A percentile compares a stretch with the other conserved stretches of the same genome.
Conservation (phyloP, 1,140 invertebrate genomes). For the Micrasema minimum region DNA sequence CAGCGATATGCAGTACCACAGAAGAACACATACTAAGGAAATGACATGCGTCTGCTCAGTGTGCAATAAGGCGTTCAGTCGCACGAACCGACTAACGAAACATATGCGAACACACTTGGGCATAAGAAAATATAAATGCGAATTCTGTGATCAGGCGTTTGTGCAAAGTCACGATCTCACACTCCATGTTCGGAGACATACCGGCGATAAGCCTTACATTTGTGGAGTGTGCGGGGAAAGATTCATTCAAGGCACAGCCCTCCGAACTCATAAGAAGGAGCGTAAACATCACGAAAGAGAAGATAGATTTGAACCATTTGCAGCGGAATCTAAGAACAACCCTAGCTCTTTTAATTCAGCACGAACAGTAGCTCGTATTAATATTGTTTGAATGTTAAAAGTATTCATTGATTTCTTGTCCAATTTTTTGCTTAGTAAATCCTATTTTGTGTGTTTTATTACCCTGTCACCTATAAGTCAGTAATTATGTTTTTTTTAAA, state of each 20-base stretch:
- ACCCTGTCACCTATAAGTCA: too few relatives aligned
- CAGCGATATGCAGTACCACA: conserved; percentile 63
- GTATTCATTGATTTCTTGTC: too few relatives aligned
- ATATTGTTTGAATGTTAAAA: too few relatives aligned
- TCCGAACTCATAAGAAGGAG: too few relatives aligned
- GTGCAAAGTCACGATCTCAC: conserved; percentile 70
- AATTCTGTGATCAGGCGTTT: conserved; percentile 70
- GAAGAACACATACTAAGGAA: conserved; percentile 66
- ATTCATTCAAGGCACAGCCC: conserved; percentile 61
- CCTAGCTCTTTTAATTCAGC: too few relatives aligned
- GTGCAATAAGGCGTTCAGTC: conserved; percentile 72
- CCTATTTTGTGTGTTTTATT: too few relatives aligned
- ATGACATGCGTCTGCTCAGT: conserved; percentile 66
- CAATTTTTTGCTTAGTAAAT: too few relatives aligned
- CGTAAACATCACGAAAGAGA: too few relatives aligned
- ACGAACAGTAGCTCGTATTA: too few relatives aligned
- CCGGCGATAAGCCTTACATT: conserved; percentile 68
- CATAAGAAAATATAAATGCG: conserved; percentile 69
- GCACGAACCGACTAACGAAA: conserved; percentile 70
- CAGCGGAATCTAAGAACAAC: too few relatives aligned
- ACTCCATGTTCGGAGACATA: conserved; percentile 67
- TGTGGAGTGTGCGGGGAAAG: conserved; percentile 63
- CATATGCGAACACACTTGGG: conserved; percentile 73
- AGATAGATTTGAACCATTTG: too few relatives aligned
- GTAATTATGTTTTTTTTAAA: too few relatives aligned